Conservation (phyloP, 2,888 invertebrate species). For the Epiblema foenella region DNA sequence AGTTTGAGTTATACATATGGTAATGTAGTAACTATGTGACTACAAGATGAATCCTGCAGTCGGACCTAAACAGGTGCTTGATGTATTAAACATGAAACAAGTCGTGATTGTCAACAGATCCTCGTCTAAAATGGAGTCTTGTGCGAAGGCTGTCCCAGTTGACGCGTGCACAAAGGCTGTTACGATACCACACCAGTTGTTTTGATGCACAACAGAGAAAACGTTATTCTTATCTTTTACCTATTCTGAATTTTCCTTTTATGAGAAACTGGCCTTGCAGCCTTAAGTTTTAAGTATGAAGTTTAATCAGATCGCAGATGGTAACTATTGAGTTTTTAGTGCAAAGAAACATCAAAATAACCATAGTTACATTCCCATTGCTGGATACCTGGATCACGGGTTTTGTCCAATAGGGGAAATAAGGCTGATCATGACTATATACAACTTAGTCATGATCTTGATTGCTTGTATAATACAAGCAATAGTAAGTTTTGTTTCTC, state of each 20-base stretch:
- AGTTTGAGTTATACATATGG: conserved; percentile 10
- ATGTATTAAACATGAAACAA: conserved; percentile 38
- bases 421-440: no score
- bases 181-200: neutral
- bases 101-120: conserved; percentile 25
- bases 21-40: conserved; percentile 6
- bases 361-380: no score
- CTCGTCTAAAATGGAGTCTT: conserved; percentile 28
- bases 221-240: neutral
- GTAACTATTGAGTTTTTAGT: no score
- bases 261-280: neutral
- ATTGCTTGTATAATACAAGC: no score
- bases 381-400: no score
- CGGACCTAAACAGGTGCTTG: conserved; percentile 31
- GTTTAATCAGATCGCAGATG: no score
- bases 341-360: no score
- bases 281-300: no score
- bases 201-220: neutral
- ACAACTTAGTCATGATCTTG: no score
- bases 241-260: neutral
- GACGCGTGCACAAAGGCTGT: conserved; percentile 20
- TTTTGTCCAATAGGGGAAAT: no score
- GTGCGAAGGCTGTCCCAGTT: conserved; percentile 27
- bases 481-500: no score
- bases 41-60: conserved; percentile 13